phyloP scores from a whole-genome alignment of 1,140 invertebrate genomes.

The Drosophila ohnishii region DNA sequence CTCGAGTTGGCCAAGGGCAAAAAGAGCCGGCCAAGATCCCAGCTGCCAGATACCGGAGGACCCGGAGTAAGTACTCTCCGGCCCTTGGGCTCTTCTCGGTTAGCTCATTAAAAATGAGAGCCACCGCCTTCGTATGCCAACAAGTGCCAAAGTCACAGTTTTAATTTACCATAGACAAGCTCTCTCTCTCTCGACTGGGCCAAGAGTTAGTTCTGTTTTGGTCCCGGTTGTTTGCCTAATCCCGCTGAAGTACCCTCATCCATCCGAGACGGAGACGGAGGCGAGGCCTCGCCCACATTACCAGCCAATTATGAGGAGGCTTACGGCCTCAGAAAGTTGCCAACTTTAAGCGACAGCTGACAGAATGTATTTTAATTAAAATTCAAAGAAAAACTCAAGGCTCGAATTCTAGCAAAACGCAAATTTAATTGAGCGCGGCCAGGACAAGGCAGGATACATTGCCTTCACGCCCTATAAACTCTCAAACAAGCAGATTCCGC shows the following conservation, averaged over 20 bases:
- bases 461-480: slow-evolving; percentile 42
- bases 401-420: slow-evolving; percentile 26
- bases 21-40: slow-evolving; percentile 47
- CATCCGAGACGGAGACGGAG: slow-evolving; percentile 7
- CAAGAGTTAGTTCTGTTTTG: slow-evolving; percentile 9
- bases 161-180: slow-evolving; percentile 65
- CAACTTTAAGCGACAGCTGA: slow-evolving; percentile 70
- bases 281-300: slow-evolving; percentile 45
- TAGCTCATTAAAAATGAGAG: slow-evolving; percentile 76
- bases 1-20: slow-evolving; percentile 39
- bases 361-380: slow-evolving; percentile 73
- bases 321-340: slow-evolving; percentile 38
- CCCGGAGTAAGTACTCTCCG: slow-evolving; percentile 22
- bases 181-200: slow-evolving; percentile 7
- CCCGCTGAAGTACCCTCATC: slow-evolving; percentile 40
- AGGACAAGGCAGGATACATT: slow-evolving; percentile 40
- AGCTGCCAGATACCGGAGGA: slow-evolving; percentile 15
- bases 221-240: slow-evolving; percentile 34
- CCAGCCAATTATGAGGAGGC: slow-evolving; percentile 69
- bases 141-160: slow-evolving; percentile 78
- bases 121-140: slow-evolving; percentile 44
- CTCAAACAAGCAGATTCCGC: slow-evolving; percentile 37
- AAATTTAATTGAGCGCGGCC: slow-evolving; percentile 59
- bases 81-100: slow-evolving; percentile 49
- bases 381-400: slow-evolving; percentile 54